Evolutionary conservation across 2,113 vertebrate species (phyloP).

Genomic region (Pangasianodon gigas): DNA sequence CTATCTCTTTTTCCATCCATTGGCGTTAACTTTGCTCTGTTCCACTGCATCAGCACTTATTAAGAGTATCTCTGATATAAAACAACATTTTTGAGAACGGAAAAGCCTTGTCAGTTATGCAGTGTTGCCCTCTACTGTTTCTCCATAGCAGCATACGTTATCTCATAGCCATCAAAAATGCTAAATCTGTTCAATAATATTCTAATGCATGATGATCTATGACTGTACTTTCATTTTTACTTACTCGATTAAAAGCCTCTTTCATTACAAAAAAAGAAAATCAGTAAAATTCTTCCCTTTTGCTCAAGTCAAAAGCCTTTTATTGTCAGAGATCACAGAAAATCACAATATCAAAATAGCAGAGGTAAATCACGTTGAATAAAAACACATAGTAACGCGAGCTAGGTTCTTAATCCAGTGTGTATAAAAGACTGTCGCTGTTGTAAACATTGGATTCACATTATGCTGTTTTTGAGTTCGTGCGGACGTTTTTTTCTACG

Average conservation of each 20-base stretch:
- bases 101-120: background rate
- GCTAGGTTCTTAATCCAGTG: slow-evolving; percentile 58
- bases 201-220: slow-evolving; percentile 1
- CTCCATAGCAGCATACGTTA: background rate
- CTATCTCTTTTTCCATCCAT: background rate
- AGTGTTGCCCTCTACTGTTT: background rate
- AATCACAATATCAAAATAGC: slow-evolving; percentile 64
- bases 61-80: background rate
- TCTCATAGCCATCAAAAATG: background rate
- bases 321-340: slow-evolving; percentile 61
- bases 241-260: slow-evolving; percentile 6
- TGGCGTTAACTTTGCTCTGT: background rate
- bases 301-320: slow-evolving; percentile 48
- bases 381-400: slow-evolving; percentile 60
- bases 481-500: slow-evolving; percentile 44
- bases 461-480: slow-evolving; percentile 46
- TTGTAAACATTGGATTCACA: slow-evolving; percentile 64
- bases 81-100: no score
- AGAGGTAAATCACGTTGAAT: slow-evolving; percentile 64
- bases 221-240: background rate
- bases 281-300: background rate
- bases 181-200: background rate
- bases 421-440: slow-evolving; percentile 62
- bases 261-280: background rate
- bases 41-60: background rate